These are phyloP conservation scores for Anagrus nilaparvatae DNA, from an alignment of 1,140 invertebrate genomes.

Conservation along the genomic window DNA sequence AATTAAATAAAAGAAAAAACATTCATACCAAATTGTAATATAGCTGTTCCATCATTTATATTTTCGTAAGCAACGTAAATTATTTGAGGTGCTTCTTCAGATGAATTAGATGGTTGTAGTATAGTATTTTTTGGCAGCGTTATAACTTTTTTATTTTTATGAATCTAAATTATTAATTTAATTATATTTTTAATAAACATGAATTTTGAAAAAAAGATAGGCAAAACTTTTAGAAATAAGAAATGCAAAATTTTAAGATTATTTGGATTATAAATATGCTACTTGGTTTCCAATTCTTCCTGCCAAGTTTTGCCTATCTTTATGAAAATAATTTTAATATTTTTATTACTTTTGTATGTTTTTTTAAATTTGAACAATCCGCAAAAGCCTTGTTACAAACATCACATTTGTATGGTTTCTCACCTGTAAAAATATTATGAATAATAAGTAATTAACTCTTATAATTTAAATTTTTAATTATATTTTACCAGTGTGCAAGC, in stretches of 20 bases:
- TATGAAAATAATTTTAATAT: slow-evolving; percentile 1
- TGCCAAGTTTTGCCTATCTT: no score
- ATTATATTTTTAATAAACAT: no score
- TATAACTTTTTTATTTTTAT: slow-evolving; percentile 11
- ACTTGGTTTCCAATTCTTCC: no score
- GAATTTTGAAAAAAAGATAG: no score
- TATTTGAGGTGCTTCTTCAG: slow-evolving; percentile 35
- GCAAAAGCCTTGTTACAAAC: slow-evolving; percentile 66
- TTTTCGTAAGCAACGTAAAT: slow-evolving; percentile 45
- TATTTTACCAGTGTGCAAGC: slow-evolving; percentile 51
- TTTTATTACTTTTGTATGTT: slow-evolving; percentile 49
- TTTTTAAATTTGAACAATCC: slow-evolving; percentile 55
- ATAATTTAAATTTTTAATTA: not conserved
- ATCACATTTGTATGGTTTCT: slow-evolving; percentile 67
- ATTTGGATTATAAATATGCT: no score
- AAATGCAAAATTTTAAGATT: no score
- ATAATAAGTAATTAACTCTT: not conserved
- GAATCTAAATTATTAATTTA: slow-evolving; percentile 1
- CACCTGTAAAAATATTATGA: slow-evolving; percentile 40
- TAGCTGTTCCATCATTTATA: slow-evolving; percentile 34
- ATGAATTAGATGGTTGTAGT: no score
- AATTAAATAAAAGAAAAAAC: slow-evolving; percentile 1
- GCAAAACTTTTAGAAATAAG: no score
- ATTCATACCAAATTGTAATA: slow-evolving; percentile 34
- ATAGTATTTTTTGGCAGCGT: not conserved